A percentile compares a stretch with the other conserved stretches of the same genome.
phyloP scores from a whole-genome alignment of 2,888 invertebrate genomes.

The Sinhomidia bicolor region DNA sequence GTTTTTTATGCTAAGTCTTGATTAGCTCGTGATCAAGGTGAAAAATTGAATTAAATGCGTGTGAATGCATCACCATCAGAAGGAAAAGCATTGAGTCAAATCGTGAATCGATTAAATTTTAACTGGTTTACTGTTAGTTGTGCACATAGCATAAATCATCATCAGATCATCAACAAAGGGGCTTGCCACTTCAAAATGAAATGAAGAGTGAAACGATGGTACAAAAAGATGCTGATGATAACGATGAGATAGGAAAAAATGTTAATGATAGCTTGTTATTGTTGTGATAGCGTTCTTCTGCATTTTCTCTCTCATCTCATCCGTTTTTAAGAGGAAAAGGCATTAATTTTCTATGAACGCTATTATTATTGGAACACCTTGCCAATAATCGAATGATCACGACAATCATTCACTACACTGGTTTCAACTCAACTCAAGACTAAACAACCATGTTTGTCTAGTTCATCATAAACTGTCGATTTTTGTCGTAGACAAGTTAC shows the following conservation, averaged over 20 bases:
- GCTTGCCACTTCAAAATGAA: constrained; percentile 65
- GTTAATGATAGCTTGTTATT: constrained; percentile 53
- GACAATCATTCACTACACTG: constrained; percentile 36
- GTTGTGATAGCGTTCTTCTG: constrained; percentile 8
- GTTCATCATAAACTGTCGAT: not conserved
- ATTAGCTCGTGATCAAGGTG: constrained; percentile 59
- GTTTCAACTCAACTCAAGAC: no score
- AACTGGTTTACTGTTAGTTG: constrained; percentile 54
- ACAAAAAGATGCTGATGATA: constrained; percentile 40
- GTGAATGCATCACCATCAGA: constrained; percentile 33
- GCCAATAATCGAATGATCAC: constrained; percentile 60
- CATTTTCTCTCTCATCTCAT: not conserved
- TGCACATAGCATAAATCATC: constrained; percentile 55
- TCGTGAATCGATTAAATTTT: constrained; percentile 67
- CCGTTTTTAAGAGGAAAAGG: not conserved
- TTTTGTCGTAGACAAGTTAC: not conserved
- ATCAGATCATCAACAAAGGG: constrained; percentile 60
- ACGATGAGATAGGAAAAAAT: constrained; percentile 18
- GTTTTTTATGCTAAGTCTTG: constrained; percentile 38
- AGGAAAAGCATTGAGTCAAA: constrained; percentile 34
- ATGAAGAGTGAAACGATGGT: constrained; percentile 67
- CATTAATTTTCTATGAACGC: constrained; percentile 40
- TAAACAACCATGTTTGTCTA: constrained; percentile 33
- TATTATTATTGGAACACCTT: constrained; percentile 58
- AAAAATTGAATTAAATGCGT: constrained; percentile 68